Base-by-base conservation (phyloP, 2,113 vertebrate genomes). In the Lynx canadensis region DNA sequence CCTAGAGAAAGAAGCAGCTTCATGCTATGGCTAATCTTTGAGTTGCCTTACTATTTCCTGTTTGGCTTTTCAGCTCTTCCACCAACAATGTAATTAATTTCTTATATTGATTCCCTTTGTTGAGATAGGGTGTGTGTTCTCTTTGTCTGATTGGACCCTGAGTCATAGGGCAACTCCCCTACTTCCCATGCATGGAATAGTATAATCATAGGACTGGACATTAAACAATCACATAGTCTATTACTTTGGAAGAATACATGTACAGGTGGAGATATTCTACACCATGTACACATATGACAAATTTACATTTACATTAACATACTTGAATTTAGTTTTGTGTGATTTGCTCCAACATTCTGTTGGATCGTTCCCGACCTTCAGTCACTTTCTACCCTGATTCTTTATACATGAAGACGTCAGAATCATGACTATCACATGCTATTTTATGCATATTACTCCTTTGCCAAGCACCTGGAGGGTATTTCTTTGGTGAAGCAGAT, bases 301-400 rank as follows among this genome's bases (percentile, higher is more conserved):
- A 48, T 78, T 69, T 91, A 79, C 74, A 87, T 29, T 97, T 89
- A 80, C 74, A 80, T 29, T 89, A 74, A 48, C 41, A 48, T 31
- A 48, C 27, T 78, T 78, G 45, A 91, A 65, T 80, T 71, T 57
- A 88, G 11, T 29, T 78, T 92, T 82, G 85, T n/a, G 15, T 69
- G 10, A n/a, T 73, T 97, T 90, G 69, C 63, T 79, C 21, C 12
- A 96, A 87, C 25, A 96, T 68, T 94, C 63, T 86, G 85, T 84
- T 48, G 68, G 16, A 55, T 81, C 57, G 45, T 92, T 52, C 27
- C 31, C 80, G 48, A 89, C 4, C 27, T 69, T 84, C 29, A 82
- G 74, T 91, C 25, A 65, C 4, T 25, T 82, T 81, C n/a, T 85
- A 63, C 36, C 73, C 41, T 74, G 48, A 71, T 85, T 63, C 12